Evolutionary conservation across 2,888 invertebrate genomes (phyloP).

Genomic region (Drosophila atroscutellata): DNA sequence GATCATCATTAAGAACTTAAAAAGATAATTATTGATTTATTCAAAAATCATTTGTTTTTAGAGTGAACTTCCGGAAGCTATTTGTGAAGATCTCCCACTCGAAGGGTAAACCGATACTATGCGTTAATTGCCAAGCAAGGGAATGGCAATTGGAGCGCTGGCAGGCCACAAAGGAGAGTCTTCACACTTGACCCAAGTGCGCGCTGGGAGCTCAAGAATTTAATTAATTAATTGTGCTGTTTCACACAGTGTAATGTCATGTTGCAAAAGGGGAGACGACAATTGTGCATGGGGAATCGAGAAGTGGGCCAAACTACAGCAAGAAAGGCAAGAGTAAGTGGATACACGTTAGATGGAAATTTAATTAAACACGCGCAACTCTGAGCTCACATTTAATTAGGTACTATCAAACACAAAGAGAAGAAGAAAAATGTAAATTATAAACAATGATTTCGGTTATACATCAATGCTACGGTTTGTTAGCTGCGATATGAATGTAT

Average conservation of each 20-base stretch:
- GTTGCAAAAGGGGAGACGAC: constrained; percentile 1
- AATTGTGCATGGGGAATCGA: constrained; percentile 17
- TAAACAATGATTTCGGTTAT: constrained; percentile 2
- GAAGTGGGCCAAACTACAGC: constrained; percentile 44
- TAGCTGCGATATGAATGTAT: constrained; percentile 3
- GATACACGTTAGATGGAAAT: background rate
- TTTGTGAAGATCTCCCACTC: background rate
- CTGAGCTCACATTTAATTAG: background rate
- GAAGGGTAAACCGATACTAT: background rate
- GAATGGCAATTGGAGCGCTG: constrained; percentile 28
- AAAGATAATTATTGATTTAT: background rate
- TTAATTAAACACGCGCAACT: background rate
- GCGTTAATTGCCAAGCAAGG: constrained; percentile 2
- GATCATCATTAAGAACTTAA: background rate
- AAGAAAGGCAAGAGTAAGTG: background rate
- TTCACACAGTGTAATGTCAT: constrained; percentile 29
- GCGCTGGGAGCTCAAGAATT: constrained; percentile 66
- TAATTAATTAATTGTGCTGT: constrained; percentile 74
- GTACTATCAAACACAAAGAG: background rate
- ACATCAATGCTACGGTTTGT: background rate
- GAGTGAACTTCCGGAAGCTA: background rate
- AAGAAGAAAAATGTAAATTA: background rate
- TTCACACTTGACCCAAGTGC: constrained; percentile 67
- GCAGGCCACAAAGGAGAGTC: constrained; percentile 55
- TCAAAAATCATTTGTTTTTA: background rate